Conservation (phyloP, 1,140 invertebrate genomes). For the Papilio glaucus region DNA sequence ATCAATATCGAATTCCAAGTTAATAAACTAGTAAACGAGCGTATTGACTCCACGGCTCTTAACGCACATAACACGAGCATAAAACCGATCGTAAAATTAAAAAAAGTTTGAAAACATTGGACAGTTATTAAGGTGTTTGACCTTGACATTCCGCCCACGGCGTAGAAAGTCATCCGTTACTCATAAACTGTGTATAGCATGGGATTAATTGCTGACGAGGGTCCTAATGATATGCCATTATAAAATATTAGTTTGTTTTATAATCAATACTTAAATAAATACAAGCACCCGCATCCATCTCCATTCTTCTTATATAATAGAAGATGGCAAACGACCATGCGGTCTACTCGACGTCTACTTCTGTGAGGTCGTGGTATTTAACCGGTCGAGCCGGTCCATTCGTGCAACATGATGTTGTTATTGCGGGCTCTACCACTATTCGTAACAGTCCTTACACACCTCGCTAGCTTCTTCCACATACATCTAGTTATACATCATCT, state of each 20-base stretch:
- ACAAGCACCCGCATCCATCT: too few species aligned
- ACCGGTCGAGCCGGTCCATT: too few species aligned
- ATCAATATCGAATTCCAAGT: neutral
- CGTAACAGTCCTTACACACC: too few species aligned
- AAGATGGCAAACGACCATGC: too few species aligned
- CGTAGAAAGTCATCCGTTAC: neutral
- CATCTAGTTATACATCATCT: too few species aligned
- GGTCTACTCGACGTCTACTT: too few species aligned
- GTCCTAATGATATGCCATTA: neutral
- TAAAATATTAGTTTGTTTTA: neutral
- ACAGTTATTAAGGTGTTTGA: neutral
- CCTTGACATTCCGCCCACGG: neutral
- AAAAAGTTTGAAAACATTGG: neutral
- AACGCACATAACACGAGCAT: neutral
- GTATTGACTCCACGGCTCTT: neutral
- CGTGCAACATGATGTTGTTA: too few species aligned
- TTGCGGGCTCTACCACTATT: too few species aligned
- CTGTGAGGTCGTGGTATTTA: too few species aligned
- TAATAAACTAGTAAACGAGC: neutral
- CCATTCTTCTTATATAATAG: too few species aligned
- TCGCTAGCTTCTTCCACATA: too few species aligned
- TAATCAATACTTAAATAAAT: neutral
- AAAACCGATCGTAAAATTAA: neutral
- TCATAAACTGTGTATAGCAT: neutral
- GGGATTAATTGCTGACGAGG: neutral